Evolutionary conservation across 1,140 invertebrate species (phyloP).

Genomic region (Drosophila nasuta): DNA sequence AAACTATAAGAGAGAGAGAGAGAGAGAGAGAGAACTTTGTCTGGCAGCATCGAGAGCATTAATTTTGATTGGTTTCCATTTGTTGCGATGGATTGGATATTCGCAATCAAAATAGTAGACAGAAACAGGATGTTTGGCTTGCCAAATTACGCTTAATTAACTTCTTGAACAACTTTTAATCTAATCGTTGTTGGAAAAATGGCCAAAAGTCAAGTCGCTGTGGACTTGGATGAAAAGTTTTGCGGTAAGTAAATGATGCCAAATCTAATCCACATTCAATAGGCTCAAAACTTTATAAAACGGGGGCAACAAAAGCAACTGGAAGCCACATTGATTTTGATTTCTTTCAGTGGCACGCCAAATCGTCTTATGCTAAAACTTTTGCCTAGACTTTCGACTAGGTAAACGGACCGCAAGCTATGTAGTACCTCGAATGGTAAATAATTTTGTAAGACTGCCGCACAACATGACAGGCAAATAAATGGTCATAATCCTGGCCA

Average conservation of each 20-base stretch:
- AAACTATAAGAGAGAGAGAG: constrained; percentile 3
- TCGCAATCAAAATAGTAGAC: constrained; percentile 15
- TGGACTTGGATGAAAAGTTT: constrained; percentile 48
- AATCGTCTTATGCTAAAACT: constrained; percentile 74
- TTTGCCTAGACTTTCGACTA: constrained; percentile 37
- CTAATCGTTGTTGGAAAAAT: background rate
- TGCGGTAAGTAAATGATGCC: constrained; percentile 47
- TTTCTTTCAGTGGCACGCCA: constrained; percentile 59
- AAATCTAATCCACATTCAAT: constrained; percentile 41
- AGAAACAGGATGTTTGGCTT: constrained; percentile 14
- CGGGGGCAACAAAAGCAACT: constrained; percentile 25
- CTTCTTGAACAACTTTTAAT: constrained; percentile 5
- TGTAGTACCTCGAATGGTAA: constrained; percentile 28
- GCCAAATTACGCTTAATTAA: constrained; percentile 12
- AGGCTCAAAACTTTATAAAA: constrained; percentile 53
- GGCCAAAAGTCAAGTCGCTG: constrained; percentile 41
- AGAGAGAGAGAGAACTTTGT: constrained; percentile 3
- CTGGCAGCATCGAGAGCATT: constrained; percentile 30
- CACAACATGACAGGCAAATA: constrained; percentile 70
- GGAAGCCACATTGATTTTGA: constrained; percentile 76
- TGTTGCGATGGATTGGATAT: constrained; percentile 17
- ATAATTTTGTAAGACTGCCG: constrained; percentile 48
- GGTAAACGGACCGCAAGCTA: constrained; percentile 14
- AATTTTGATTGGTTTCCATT: constrained; percentile 71
- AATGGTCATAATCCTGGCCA: constrained; percentile 77